A percentile compares a stretch with the other conserved stretches of the same genome.
phyloP scores from a whole-genome alignment of 2,888 invertebrate species.

The Philhelius pedissequus region DNA sequence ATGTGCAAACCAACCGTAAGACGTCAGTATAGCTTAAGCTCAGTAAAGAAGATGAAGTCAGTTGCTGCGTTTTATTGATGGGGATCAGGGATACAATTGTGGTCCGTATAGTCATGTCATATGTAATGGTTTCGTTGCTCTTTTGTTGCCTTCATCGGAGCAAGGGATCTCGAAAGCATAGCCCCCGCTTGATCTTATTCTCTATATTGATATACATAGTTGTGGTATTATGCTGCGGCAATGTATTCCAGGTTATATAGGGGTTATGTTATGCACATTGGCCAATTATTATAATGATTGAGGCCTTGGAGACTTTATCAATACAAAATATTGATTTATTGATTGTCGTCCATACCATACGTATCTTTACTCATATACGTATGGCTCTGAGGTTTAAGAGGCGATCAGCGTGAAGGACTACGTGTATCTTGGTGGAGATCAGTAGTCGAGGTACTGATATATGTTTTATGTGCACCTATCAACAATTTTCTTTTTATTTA shows the following conservation, averaged over 20 bases:
- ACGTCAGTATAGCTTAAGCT: conserved; percentile 20
- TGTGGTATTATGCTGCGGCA: background rate
- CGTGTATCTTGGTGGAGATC: background rate
- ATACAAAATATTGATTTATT: conserved; percentile 71
- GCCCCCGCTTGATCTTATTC: background rate
- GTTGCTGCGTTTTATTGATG: background rate
- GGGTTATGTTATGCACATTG: conserved; percentile 57
- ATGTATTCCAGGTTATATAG: conserved; percentile 32
- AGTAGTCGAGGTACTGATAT: background rate
- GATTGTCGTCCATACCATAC: conserved; percentile 53
- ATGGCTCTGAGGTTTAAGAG: background rate
- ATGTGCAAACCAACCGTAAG: background rate
- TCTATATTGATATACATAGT: background rate
- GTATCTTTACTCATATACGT: too few species aligned
- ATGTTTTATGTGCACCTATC: background rate
- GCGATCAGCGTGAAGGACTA: background rate
- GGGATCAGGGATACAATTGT: background rate
- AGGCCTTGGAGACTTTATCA: conserved; percentile 70
- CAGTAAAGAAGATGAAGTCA: conserved; percentile 19
- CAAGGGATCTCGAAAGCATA: conserved; percentile 20
- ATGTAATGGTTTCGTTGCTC: conserved; percentile 31
- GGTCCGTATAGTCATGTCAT: conserved; percentile 45
- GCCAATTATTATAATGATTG: conserved; percentile 71
- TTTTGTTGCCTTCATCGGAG: conserved; percentile 29
- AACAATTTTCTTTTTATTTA: conserved; percentile 44